A percentile compares a stretch with the other conserved stretches of the same genome.
Conservation (phyloP, 2,797 vertebrate genomes). For the Monodelphis domestica region DNA sequence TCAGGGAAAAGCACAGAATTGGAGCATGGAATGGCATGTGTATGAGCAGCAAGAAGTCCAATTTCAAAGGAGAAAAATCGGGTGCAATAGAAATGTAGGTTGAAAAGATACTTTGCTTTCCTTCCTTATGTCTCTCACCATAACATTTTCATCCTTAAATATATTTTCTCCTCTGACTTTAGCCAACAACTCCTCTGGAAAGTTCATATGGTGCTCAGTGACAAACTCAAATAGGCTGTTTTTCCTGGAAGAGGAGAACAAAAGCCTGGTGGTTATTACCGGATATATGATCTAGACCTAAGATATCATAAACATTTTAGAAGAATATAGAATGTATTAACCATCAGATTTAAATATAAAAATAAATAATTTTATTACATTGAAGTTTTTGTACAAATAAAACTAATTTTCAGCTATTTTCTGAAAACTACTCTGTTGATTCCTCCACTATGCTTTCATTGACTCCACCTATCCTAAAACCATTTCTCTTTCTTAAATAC, state of each 20-base stretch:
- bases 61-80: background rate
- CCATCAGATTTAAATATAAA: too few species aligned
- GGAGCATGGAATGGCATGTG: background rate
- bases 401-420: background rate
- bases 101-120: accelerated
- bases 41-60: background rate
- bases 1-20: background rate
- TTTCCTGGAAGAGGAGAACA: conserved; percentile 82
- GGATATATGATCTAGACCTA: too few species aligned
- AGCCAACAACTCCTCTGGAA: conserved; percentile 88
- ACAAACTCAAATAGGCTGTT: conserved; percentile 87
- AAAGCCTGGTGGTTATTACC: background rate
- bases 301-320: too few species aligned
- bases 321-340: too few species aligned
- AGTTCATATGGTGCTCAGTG: conserved; percentile 86
- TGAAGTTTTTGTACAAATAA: too few species aligned
- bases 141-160: conserved; percentile 86
- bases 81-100: too few species aligned
- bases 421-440: background rate
- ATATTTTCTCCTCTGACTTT: conserved; percentile 87
- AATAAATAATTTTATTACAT: too few species aligned
- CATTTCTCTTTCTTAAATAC: background rate
- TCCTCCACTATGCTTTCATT: background rate
- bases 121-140: conserved; percentile 77
- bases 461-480: background rate